These are phyloP conservation scores for Caenorhabditis sp. DNA, from an alignment of 2,888 invertebrate species.

Conservation along the genomic window DNA sequence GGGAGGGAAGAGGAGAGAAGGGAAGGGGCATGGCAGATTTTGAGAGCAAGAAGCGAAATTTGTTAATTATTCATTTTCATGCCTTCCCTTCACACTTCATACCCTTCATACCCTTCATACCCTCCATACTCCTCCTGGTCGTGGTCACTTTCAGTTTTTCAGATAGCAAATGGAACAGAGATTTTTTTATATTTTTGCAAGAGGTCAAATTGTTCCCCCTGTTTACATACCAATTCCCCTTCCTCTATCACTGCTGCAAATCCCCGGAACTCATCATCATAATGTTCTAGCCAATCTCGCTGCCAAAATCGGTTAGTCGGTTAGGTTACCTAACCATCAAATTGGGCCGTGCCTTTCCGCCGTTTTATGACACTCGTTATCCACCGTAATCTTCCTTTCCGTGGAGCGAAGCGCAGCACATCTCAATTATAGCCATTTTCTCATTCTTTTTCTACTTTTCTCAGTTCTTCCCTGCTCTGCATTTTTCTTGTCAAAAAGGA, in stretches of 20 bases:
- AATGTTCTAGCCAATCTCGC: not conserved
- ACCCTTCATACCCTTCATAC: constrained; percentile 5
- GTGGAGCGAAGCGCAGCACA: not conserved
- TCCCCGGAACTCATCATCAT: constrained; percentile 15
- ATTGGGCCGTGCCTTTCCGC: no score
- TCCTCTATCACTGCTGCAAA: not conserved
- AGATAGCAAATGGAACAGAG: no score
- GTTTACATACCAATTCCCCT: no score
- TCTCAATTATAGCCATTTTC: constrained; percentile 23
- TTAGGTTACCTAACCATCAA: no score
- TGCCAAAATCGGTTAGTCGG: constrained; percentile 18
- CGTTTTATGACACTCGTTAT: constrained; percentile 19
- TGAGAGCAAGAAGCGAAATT: constrained; percentile 21
- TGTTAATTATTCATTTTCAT: constrained; percentile 37
- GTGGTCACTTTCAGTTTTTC: constrained; percentile 9
- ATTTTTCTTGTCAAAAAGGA: not conserved
- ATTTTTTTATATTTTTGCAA: no score
- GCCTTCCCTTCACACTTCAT: constrained; percentile 8
- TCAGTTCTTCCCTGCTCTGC: not conserved
- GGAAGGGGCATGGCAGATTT: not conserved
- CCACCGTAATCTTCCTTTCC: constrained; percentile 30
- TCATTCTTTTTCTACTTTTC: not conserved
- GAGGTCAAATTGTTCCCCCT: no score
- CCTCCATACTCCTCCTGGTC: not conserved
- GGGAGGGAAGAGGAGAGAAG: not conserved